Base-by-base conservation (phyloP, 2,888 invertebrate species). In the Tromatobia lineatoria region DNA sequence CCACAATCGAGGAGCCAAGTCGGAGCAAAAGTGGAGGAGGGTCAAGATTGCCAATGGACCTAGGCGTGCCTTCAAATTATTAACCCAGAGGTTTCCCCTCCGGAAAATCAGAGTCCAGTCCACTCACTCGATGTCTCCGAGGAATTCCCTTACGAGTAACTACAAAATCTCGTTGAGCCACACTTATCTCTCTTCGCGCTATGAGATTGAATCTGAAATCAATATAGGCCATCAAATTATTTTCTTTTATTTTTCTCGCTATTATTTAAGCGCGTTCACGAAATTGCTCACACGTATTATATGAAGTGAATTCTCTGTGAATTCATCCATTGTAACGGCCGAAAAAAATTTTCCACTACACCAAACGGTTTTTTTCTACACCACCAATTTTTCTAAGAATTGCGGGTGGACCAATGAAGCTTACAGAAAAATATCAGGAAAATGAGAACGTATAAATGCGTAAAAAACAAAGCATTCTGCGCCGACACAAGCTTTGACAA, bases 31-130 rank as follows among this genome's bases (percentile, higher is more conserved):
- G 71, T 13, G 42, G 66, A 54, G 7, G 38, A 25, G n/a, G 18
- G 71, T 38, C 42, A 42, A 64, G 42, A 76, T 76, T 76, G 66
- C 52, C 25, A n/a, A 25, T 52, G 42, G 42, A 54, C 75, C 54
- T 52, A 10, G 2, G 52, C 20, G 54, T 25, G 10, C 29, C 13
- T 50, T 34, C 42, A 52, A 66, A 76, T 76, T 66, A 76, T 76
- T 76, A 76, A 76, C 34, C 52, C 23, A 34, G 66, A 8, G 15
- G 23, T 13, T 66, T 76, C 25, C 52, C 66, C 54, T 42, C 7
- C 52, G n/a, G 34, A 52, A 50, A 54, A 66, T 25, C 42, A 66
- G 29, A 23, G 42, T n/a, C 54, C 59, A 59, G 34, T 8, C 59
- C 7, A 57, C 52, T 52, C 52, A 29, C 18, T 34, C 8, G 18